Evolutionary conservation across 2,797 vertebrate genomes (phyloP).

Genomic region (Diplodus sargus): DNA sequence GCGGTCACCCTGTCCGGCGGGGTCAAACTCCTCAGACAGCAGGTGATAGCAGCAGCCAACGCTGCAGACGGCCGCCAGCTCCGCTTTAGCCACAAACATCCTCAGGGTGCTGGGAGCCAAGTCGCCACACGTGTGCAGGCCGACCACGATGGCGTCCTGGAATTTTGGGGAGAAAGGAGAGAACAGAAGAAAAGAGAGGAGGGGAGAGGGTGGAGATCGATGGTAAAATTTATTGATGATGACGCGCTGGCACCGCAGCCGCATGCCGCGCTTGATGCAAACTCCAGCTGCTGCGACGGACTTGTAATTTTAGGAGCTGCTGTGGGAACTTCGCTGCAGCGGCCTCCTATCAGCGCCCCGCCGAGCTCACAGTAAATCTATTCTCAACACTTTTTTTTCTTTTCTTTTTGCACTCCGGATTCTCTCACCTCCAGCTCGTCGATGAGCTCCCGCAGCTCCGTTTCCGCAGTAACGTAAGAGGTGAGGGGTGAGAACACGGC

Average conservation of each 20-base stretch:
- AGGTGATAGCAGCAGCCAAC: conserved; percentile 98
- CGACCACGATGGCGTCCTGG: conserved; percentile 94
- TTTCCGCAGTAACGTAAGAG: conserved; percentile 92
- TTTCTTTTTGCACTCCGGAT: background rate
- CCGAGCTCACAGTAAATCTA: conserved; percentile 13
- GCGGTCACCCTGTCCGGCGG: conserved; percentile 81
- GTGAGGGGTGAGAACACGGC: conserved; percentile 91
- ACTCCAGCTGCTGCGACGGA: conserved; percentile 51
- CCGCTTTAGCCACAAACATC: conserved; percentile 91
- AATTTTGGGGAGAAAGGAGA: conserved; percentile 21
- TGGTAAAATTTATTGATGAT: conserved; percentile 62
- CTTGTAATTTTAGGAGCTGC: conserved; percentile 56
- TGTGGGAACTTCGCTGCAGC: conserved; percentile 34
- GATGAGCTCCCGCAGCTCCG: conserved; percentile 91
- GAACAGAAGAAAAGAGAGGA: background rate
- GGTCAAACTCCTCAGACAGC: conserved; percentile 84
- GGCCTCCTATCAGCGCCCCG: conserved; percentile 13
- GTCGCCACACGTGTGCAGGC: conserved; percentile 97
- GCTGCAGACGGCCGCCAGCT: conserved; percentile 93
- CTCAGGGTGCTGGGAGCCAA: conserved; percentile 88
- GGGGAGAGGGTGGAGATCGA: conserved; percentile 43
- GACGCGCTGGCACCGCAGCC: conserved; percentile 47
- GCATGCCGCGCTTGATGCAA: conserved; percentile 41
- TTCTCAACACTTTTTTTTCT: conserved; percentile 26
- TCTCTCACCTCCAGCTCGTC: conserved; percentile 90